A percentile compares a stretch with the other conserved stretches of the same genome.
Evolutionary conservation across 2,797 vertebrate genomes (phyloP).

Genomic region (Tiaroga cobitis): DNA sequence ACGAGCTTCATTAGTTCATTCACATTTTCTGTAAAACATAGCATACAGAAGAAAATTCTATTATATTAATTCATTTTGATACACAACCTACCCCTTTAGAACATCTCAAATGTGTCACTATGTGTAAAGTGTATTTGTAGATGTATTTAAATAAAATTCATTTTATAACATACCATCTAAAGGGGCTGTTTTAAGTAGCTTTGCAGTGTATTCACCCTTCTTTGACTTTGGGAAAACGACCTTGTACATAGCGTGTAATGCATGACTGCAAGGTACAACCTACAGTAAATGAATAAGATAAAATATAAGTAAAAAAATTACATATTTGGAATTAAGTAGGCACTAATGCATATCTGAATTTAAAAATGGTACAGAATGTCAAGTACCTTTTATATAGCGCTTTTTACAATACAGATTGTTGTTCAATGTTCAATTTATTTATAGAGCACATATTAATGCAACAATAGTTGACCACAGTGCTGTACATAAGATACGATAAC

Average conservation of each 20-base stretch:
- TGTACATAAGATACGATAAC: too few species aligned
- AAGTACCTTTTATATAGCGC: too few species aligned
- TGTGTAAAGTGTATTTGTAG: background rate
- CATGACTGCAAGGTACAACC: background rate
- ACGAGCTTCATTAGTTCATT: background rate
- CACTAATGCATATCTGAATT: too few species aligned
- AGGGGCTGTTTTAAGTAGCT: constrained; percentile 4
- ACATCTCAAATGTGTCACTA: background rate
- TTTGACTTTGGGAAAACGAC: background rate
- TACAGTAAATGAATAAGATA: background rate
- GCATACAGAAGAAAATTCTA: background rate
- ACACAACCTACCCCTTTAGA: background rate
- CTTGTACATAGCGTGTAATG: background rate
- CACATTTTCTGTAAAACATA: background rate
- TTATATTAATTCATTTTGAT: background rate
- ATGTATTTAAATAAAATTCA: background rate
- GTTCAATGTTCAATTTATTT: too few species aligned
- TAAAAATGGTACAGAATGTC: too few species aligned
- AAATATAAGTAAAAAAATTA: background rate
- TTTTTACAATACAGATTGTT: too few species aligned
- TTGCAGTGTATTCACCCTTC: background rate
- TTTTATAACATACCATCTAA: background rate
- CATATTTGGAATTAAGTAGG: background rate
- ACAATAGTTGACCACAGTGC: too few species aligned
- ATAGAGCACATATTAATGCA: too few species aligned